Base-by-base conservation (phyloP, 2,113 vertebrate species). In the Nothoprocta pentlandii region DNA sequence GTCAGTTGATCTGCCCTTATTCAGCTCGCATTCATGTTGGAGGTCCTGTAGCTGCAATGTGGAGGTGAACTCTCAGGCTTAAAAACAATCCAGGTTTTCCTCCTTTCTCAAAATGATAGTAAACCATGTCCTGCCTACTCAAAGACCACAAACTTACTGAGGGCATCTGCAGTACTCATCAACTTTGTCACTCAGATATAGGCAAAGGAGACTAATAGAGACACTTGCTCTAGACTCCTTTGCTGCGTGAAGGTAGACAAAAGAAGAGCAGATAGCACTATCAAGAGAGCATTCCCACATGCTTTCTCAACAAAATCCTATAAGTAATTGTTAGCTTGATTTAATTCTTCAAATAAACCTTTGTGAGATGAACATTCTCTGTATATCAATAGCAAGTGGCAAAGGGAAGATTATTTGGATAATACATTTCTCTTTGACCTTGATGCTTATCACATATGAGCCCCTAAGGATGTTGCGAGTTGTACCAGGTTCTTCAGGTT, bases 321-420 rank as follows among this genome's bases (percentile, higher is more conserved):
- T 47, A 69, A 78, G 16, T 49, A 64, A 76, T 25, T 58, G 32
- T 47, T 63, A 46, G 41, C 12, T 85, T 81, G 66, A n/a, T 36
- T 66, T 87, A 39, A 32, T 32, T 79, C 62, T 85, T 92, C 67
- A 80, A 87, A 92, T 21, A 91, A n/a, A 26, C 25, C 30, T 88
- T 61, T 81, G 13, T 25, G 30, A 79, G 44, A 39, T 32, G 17
- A 49, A 49, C 3, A 1, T 77, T 92, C 58, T 87, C 62, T 77
- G n/a, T 46, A 74, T 56, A 39, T 82, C 54, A 94, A 8, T 26
- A 69, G 14, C 25, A 7, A 21, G 28, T 61, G 53, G 30, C n/a
- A 83, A 85, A 66, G 15, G 28, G 11, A 74, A 23, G 21, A 69
- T 69, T 93, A 53, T 91, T 87, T 77, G 79, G 64, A 51, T 53